These are phyloP conservation scores for Pseudomyrmex flavicornis DNA, from an alignment of 1,140 invertebrate species.

Conservation along the genomic window DNA sequence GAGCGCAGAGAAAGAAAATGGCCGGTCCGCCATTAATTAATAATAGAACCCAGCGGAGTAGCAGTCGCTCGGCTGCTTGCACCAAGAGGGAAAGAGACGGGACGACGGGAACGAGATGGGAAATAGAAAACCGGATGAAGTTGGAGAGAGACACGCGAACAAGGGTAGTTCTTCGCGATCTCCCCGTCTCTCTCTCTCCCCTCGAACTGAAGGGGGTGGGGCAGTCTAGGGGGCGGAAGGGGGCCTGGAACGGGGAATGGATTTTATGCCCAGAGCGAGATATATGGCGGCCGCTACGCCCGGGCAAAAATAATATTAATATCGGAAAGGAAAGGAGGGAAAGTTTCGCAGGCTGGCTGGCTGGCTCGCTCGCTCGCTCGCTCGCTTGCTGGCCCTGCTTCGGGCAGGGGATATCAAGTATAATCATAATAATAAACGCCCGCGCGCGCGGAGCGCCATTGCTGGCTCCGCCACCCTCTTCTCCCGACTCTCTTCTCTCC, in stretches of 20 bases:
- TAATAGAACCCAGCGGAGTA: slow-evolving; percentile 71
- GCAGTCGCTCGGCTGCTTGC: slow-evolving; percentile 42
- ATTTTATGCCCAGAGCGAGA: slow-evolving; percentile 85
- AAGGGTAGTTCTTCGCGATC: slow-evolving; percentile 70
- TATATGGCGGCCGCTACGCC: slow-evolving; percentile 85
- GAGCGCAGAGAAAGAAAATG: slow-evolving; percentile 70
- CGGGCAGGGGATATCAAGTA: slow-evolving; percentile 85
- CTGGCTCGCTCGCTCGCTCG: slow-evolving; percentile 78
- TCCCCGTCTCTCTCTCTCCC: slow-evolving; percentile 73
- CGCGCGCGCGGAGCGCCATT: slow-evolving; percentile 81
- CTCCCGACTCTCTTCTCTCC: slow-evolving; percentile 42
- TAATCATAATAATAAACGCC: slow-evolving; percentile 85
- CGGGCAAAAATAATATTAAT: slow-evolving; percentile 86
- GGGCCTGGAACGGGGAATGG: slow-evolving; percentile 83
- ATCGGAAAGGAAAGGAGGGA: slow-evolving; percentile 85
- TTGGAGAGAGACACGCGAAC: slow-evolving; percentile 47
- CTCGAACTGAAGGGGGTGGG: slow-evolving; percentile 76
- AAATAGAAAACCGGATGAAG: slow-evolving; percentile 22
- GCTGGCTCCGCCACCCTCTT: slow-evolving; percentile 78
- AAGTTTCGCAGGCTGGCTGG: slow-evolving; percentile 83
- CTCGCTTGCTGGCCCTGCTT: slow-evolving; percentile 82
- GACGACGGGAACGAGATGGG: slow-evolving; percentile 32
- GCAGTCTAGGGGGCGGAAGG: slow-evolving; percentile 72
- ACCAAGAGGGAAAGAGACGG: slow-evolving; percentile 25
- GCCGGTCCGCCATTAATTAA: slow-evolving; percentile 78